Conservation (phyloP, 2,888 invertebrate species). For the Eilema depressum region DNA sequence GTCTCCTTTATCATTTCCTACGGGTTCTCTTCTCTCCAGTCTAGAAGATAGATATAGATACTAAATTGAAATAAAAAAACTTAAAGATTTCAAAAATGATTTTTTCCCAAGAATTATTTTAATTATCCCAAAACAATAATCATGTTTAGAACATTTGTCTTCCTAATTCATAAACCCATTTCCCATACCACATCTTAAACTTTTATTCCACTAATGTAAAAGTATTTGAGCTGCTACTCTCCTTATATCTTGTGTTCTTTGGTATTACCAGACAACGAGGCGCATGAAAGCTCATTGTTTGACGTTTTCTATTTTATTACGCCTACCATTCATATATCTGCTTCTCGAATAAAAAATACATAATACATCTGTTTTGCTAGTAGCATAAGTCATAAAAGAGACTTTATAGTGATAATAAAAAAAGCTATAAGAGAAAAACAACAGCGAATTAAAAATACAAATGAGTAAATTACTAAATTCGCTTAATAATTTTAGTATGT, state of each 20-base stretch:
- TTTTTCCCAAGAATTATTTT: not conserved
- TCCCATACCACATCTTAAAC: constrained; percentile 18
- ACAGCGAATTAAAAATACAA: not conserved
- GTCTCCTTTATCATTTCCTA: too few species aligned
- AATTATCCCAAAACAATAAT: too few species aligned
- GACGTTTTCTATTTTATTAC: not conserved
- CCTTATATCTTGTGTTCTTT: constrained; percentile 56
- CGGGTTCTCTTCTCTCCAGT: too few species aligned
- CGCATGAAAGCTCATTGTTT: not conserved
- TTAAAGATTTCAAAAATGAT: too few species aligned
- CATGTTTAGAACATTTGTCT: not conserved
- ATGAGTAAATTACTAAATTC: not conserved
- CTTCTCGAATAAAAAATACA: not conserved
- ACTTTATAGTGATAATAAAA: constrained; percentile 1
- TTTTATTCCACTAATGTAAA: constrained; percentile 17
- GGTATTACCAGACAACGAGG: not conserved
- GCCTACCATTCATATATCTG: not conserved
- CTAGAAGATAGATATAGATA: too few species aligned
- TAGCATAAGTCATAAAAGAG: not conserved
- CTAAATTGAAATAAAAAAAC: too few species aligned
- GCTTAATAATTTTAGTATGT: not conserved
- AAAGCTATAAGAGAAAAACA: not conserved
- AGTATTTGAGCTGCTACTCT: not conserved
- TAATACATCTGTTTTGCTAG: not conserved
- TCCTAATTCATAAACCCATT: not conserved